A percentile compares a stretch with the other conserved stretches of the same genome.
These are phyloP conservation scores for Echinometra lucunter DNA, from an alignment of 53 echinoderm and acorn worm genomes.

Conservation along the genomic window DNA sequence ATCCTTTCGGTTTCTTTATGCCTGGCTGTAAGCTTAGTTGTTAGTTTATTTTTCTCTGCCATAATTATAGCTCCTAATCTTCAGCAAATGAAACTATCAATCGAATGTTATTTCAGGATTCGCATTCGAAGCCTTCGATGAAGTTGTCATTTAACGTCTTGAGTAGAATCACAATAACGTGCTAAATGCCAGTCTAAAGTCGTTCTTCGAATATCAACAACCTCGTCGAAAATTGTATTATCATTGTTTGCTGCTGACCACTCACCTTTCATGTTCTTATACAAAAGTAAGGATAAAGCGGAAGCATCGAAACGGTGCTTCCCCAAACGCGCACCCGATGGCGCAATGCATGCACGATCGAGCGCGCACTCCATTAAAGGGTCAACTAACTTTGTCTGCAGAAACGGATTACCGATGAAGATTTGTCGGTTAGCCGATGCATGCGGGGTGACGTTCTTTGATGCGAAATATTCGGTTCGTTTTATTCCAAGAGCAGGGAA, in stretches of 20 bases:
- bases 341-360: constrained; percentile 70
- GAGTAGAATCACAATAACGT: neutral
- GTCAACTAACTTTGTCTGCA: constrained; percentile 63
- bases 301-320: constrained; percentile 79
- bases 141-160: neutral
- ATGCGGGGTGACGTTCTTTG: constrained; percentile 63
- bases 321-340: constrained; percentile 53
- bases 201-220: constrained; percentile 49
- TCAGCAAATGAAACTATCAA: too few species aligned
- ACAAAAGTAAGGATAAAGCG: constrained; percentile 74
- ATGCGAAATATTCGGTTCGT: constrained; percentile 64
- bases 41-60: too few species aligned
- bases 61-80: too few species aligned
- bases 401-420: constrained; percentile 70
- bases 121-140: too few species aligned
- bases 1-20: neutral
- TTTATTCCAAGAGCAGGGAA: constrained; percentile 75
- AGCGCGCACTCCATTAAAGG: constrained; percentile 75
- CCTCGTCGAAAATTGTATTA: constrained; percentile 49
- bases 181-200: constrained; percentile 45
- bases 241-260: constrained; percentile 80
- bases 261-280: constrained; percentile 73
- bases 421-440: constrained; percentile 77
- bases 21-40: neutral
- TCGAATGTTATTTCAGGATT: too few species aligned